Percentiles rank a stretch among this genome's conserved stretches.
Evolutionary conservation across 2,888 invertebrate genomes (phyloP).

Genomic region (Eretmocerus hayati): DNA sequence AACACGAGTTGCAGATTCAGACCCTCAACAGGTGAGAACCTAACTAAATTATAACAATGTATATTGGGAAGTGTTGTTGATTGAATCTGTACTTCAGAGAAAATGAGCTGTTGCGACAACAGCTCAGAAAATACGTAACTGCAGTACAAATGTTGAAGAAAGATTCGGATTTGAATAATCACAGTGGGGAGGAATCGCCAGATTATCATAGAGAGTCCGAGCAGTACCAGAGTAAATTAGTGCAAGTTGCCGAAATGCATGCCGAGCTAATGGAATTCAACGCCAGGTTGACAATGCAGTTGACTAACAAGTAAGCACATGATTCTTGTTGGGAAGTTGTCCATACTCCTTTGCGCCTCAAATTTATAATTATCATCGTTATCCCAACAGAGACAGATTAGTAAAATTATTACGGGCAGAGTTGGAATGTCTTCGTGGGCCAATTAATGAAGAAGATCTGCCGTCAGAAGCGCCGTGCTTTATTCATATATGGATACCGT

Average conservation of each 20-base stretch:
- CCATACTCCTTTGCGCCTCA: background rate
- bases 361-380: conserved; percentile 9
- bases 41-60: background rate
- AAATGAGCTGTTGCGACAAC: conserved; percentile 76
- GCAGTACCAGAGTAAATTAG: conserved; percentile 77
- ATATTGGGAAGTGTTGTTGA: background rate
- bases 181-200: conserved; percentile 39
- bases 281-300: conserved; percentile 66
- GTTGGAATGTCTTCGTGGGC: conserved; percentile 60
- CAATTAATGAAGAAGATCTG: conserved; percentile 50
- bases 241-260: conserved; percentile 92
- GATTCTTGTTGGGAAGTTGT: background rate
- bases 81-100: conserved; percentile 53
- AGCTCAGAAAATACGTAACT: conserved; percentile 76
- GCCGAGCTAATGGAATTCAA: conserved; percentile 91
- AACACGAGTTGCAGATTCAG: conserved; percentile 50
- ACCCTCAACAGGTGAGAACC: conserved; percentile 59
- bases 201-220: conserved; percentile 63
- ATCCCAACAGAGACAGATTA: conserved; percentile 56
- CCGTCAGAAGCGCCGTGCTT: conserved; percentile 47
- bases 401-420: conserved; percentile 58
- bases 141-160: conserved; percentile 78
- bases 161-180: conserved; percentile 45
- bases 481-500: conserved; percentile 82
- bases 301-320: conserved; percentile 48